These are phyloP conservation scores for Nestor notabilis DNA, from an alignment of 2,113 vertebrate species.

Conservation along the genomic window DNA sequence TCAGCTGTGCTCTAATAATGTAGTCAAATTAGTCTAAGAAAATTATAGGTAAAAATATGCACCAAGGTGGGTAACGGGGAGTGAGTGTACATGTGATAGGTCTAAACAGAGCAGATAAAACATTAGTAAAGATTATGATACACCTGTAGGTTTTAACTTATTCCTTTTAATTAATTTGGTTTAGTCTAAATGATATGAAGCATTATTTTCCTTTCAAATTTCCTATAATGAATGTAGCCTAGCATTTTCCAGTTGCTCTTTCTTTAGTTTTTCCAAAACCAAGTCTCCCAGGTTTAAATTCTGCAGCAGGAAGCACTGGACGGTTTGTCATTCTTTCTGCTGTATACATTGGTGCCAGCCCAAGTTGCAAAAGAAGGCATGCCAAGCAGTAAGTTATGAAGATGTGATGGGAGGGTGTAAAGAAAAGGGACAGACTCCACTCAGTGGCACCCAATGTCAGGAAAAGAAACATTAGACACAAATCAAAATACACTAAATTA, in stretches of 20 bases:
- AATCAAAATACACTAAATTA: not conserved
- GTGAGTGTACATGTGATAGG: not conserved
- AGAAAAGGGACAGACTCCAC: not conserved
- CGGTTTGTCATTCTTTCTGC: not conserved
- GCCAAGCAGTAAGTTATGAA: not conserved
- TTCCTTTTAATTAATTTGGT: not conserved
- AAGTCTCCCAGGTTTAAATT: not conserved
- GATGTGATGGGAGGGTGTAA: rapidly evolving
- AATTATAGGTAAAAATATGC: not conserved
- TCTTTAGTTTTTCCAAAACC: not conserved
- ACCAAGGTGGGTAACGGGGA: rapidly evolving
- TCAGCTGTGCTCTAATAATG: not conserved
- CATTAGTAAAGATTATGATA: not conserved
- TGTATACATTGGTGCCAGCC: not conserved
- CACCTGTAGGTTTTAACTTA: not conserved
- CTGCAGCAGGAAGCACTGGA: not conserved
- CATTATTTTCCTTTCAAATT: not conserved
- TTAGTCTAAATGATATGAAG: not conserved
- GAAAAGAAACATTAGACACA: not conserved
- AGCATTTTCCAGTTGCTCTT: not conserved
- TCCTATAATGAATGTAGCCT: not conserved
- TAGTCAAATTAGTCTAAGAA: not conserved
- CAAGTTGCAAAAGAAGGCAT: not conserved
- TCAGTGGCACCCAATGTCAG: not conserved
- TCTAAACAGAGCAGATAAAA: not conserved